Base-by-base conservation (phyloP, 1,140 invertebrate species). In the Sarcophaga bullata region DNA sequence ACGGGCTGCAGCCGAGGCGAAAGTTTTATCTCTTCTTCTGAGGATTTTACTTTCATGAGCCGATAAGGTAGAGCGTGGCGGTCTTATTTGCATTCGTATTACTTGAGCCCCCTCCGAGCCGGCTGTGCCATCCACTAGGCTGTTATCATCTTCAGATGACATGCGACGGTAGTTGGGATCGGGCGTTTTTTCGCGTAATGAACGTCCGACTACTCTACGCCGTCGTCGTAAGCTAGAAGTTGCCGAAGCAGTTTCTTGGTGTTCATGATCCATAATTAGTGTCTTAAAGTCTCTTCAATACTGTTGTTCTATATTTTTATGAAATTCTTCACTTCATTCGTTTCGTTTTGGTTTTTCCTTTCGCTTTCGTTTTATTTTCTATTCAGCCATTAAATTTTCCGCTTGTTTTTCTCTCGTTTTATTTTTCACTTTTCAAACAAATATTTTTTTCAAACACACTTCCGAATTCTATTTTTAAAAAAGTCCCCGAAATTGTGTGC, bases 131-230 rank as follows among this genome's bases (percentile, higher is more conserved):
- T 76, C 81, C 9, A 85, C n/a, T 9, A 80, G 8, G 49, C 78
- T 84, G 52, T 50, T 81, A 25, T 82, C 81, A 13, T 83, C 82
- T 54, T 83, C 82, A 7, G 81, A 75, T 37, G 76, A 73, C 8
- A 73, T 73, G 87, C 62, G 90, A 87, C 13, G 89, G 82, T 80
- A 83, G 84, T 81, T 86, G 85, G 91, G 91, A 37, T 85, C 85
- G 0, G 92, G 92, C n/a, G 92, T 93, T 84, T 93, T 92, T 84
- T 93, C 92, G 82, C 92, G 90, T 72, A 91, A 91, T 73, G 84
- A 85, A 9, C 89, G 89, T 4, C 80, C 85, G 25, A 86, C 19
- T 3, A 84, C 84, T 8, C 89, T 84, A 0, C 87, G 85, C 9
- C 88, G 85, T 9, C 89, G 46, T n/a, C 72, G 73, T 6, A 81